Base-by-base conservation (phyloP, 1,140 invertebrate species). In the Mactra quadrangularis region DNA sequence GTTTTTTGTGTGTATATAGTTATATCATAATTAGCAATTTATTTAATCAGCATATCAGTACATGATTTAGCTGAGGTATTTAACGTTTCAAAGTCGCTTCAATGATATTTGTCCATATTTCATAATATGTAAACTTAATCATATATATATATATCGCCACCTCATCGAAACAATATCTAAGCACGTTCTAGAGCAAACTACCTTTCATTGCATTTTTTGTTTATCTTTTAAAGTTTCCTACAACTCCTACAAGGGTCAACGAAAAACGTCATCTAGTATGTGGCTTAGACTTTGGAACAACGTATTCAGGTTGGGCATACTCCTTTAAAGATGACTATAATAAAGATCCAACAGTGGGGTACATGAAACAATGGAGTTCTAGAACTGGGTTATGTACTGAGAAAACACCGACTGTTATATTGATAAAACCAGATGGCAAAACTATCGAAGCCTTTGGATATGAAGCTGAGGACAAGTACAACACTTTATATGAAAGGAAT, bases 381-480 rank as follows among this genome's bases (percentile, higher is more conserved):
- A 57, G 74, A 3, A 11, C 15, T 4, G 31, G 41, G 29, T 15
- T 41, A 41, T 29, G n/a, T 22, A 60, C 38, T 17, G 29, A 47
- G 33, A 76, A 76, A 27, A 27, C 76, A 6, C 60, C 76, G 11
- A 78, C 62, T 17, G 25, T 29, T 25, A n/a, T 68, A 13, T 25
- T 78, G 47, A 47, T 78, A 9, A 68, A 68, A 19, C 76, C 76
- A 3, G 76, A 68, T 62, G 76, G 76, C 2, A 68, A 29, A 31
- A 78, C 76, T 0, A n/a, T 55, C 1, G 76, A 17, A 27, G 62
- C 60, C 4, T 78, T 78, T 35, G 76, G 76, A 27, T 78, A 68
- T 52, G 76, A 78, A 15, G 76, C 76, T 9, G 60, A 78, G 19
- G 13, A 78, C 29, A 53, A 45, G 41, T 78, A 78, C 19, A 45